phyloP scores from a whole-genome alignment of 2,113 vertebrate species.

The Sylvietta virens region DNA sequence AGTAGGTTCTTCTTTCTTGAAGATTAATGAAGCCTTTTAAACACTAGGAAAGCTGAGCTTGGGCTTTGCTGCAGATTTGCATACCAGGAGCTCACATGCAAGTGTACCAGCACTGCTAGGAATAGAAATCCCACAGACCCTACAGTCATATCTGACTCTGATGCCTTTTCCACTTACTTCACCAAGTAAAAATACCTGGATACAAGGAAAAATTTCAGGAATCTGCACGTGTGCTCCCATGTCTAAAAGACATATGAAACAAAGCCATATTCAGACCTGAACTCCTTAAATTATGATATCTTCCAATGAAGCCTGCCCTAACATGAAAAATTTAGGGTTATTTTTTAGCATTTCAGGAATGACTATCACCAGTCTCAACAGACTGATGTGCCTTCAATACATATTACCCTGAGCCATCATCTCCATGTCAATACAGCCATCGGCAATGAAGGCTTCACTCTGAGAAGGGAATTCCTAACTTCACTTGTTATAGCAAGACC shows the following conservation, averaged over 20 bases:
- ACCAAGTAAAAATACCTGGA: not conserved
- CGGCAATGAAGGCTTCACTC: constrained; percentile 63
- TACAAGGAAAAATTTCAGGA: not conserved
- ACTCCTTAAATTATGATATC: constrained; percentile 25
- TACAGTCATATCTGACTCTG: not conserved
- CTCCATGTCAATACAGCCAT: constrained; percentile 71
- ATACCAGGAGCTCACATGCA: not conserved
- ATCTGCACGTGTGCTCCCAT: not conserved
- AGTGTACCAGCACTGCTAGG: not conserved
- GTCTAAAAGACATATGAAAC: not conserved
- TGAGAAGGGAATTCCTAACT: constrained; percentile 69
- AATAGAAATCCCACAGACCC: not conserved
- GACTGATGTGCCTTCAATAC: constrained; percentile 59
- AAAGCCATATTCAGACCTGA: constrained; percentile 9
- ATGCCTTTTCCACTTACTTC: not conserved
- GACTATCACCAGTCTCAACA: constrained; percentile 60
- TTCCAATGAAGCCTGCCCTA: constrained; percentile 8
- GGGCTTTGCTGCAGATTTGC: not conserved
- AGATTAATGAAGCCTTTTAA: not conserved
- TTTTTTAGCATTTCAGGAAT: constrained; percentile 59
- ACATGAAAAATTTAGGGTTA: constrained; percentile 12
- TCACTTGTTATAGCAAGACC: constrained; percentile 48
- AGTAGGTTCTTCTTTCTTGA: not conserved
- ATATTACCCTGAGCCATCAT: constrained; percentile 67
- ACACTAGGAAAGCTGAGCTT: not conserved